Evolutionary conservation across 2,888 invertebrate genomes (phyloP).

Genomic region (Papilio demoleus): DNA sequence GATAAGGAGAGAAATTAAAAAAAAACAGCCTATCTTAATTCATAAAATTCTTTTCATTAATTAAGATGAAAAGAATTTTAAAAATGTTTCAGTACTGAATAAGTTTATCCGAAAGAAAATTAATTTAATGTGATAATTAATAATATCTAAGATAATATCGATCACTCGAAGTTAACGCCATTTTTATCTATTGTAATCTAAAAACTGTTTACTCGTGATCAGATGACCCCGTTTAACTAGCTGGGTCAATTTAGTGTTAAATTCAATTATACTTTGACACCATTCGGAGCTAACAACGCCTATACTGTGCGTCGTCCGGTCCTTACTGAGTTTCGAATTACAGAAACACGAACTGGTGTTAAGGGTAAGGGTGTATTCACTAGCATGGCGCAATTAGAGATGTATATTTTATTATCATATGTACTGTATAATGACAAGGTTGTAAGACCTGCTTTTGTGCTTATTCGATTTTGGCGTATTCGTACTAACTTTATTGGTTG

Average conservation of each 20-base stretch:
- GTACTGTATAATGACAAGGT: too few relatives aligned
- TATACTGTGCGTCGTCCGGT: slow-evolving; percentile 14
- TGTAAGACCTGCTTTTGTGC: too few relatives aligned
- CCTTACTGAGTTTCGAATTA: slow-evolving; percentile 30
- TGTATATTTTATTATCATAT: too few relatives aligned
- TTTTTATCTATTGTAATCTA: slow-evolving; percentile 3
- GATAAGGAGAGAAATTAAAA: background rate
- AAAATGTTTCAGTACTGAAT: background rate
- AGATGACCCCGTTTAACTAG: slow-evolving; percentile 33
- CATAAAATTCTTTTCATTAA: too few relatives aligned
- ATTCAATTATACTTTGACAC: slow-evolving; percentile 42
- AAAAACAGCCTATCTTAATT: too few relatives aligned
- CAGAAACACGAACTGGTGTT: slow-evolving; percentile 26
- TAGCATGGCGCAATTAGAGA: background rate
- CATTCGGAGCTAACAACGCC: slow-evolving; percentile 28
- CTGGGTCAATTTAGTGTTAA: slow-evolving; percentile 40
- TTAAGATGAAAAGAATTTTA: too few relatives aligned
- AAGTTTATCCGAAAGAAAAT: background rate
- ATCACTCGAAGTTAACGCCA: slow-evolving; percentile 3
- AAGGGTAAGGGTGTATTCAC: background rate
- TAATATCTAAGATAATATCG: background rate
- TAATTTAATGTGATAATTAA: background rate
- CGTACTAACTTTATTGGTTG: too few relatives aligned
- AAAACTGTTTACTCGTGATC: slow-evolving; percentile 28
- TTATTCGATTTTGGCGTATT: too few relatives aligned